A percentile compares a stretch with the other conserved stretches of the same genome.
Evolutionary conservation across 2,113 vertebrate species (phyloP).

Genomic region (Vireo altiloquus): DNA sequence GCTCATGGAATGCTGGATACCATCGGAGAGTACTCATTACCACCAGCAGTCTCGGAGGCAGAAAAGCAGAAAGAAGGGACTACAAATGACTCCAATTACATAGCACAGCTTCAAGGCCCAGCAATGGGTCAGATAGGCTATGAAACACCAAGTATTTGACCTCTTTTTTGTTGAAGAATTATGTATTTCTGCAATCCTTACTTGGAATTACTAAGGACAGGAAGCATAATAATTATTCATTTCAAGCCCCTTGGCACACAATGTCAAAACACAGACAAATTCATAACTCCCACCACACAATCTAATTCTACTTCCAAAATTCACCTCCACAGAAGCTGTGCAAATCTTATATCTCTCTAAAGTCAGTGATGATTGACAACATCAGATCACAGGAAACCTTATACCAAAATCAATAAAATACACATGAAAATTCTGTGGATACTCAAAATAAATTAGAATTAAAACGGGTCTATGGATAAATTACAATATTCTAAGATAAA

Average conservation of each 20-base stretch:
- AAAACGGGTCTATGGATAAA: not conserved
- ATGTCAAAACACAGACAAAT: not conserved
- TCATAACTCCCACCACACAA: not conserved
- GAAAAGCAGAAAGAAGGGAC: not conserved
- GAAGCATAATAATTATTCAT: not conserved
- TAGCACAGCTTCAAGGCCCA: not conserved
- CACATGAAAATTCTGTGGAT: not conserved
- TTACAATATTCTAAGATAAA: not conserved
- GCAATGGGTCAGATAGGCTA: not conserved
- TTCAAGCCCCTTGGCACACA: not conserved
- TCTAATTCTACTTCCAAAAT: not conserved
- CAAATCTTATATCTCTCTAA: not conserved
- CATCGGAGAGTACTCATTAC: not conserved
- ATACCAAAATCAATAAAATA: not conserved
- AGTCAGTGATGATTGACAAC: not conserved
- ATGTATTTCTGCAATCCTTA: not conserved
- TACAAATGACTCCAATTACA: not conserved
- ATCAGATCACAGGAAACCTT: not conserved
- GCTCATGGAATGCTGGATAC: not conserved
- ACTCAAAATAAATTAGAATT: not conserved
- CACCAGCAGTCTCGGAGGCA: not conserved
- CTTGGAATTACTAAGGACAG: not conserved
- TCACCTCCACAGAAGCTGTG: not conserved
- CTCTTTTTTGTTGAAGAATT: not conserved
- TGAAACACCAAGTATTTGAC: rapidly evolving